Conservation (phyloP, 2,113 vertebrate genomes). For the Piaya cayana region DNA sequence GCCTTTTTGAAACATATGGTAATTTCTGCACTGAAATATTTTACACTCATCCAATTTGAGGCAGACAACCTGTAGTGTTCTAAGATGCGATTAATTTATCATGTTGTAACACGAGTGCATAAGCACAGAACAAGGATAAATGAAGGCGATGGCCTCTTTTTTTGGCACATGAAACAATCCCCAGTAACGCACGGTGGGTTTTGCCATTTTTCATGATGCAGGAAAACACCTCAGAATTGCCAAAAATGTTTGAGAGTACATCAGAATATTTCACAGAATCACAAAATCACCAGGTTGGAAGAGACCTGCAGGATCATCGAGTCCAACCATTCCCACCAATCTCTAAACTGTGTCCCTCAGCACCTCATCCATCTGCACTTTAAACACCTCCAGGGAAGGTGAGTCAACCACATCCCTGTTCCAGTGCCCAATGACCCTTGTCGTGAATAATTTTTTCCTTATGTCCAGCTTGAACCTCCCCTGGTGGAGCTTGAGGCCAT, state of each 20-base stretch:
- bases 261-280: background rate
- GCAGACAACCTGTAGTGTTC: background rate
- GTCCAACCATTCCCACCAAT: too few species aligned
- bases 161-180: background rate
- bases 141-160: background rate
- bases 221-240: background rate
- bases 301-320: too few species aligned
- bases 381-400: too few species aligned
- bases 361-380: too few species aligned
- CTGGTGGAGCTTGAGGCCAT: too few species aligned
- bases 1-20: background rate
- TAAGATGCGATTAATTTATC: background rate
- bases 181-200: background rate
- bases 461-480: too few species aligned
- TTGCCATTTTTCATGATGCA: background rate
- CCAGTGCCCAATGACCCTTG: too few species aligned
- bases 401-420: too few species aligned
- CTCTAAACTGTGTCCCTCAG: too few species aligned
- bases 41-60: background rate
- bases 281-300: too few species aligned
- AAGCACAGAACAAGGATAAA: conserved; percentile 7
- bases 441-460: too few species aligned
- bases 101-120: background rate
- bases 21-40: background rate
- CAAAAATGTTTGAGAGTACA: background rate